Conservation (phyloP, 1,140 invertebrate species). For the Nixonia krombeini region DNA sequence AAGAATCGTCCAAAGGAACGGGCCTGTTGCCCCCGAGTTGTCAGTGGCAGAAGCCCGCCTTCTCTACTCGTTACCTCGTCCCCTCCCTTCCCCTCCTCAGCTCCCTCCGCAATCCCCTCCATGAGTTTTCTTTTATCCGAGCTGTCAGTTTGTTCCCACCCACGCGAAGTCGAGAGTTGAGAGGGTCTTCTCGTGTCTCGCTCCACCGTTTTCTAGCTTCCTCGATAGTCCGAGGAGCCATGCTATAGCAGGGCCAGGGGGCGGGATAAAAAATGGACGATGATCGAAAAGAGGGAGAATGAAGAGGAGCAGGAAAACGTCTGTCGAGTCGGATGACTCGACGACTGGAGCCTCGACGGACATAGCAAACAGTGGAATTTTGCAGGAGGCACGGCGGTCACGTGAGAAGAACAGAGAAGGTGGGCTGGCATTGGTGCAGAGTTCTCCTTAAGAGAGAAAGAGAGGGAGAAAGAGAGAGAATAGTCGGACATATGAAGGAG, state of each 20-base stretch:
- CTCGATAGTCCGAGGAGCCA: background rate
- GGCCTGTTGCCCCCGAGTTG: background rate
- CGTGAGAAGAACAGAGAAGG: background rate
- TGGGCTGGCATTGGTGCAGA: background rate
- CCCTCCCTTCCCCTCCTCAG: background rate
- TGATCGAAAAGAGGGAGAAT: background rate
- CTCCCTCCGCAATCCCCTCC: conserved; percentile 9
- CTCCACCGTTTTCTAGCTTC: background rate
- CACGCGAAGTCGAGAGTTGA: conserved; percentile 4
- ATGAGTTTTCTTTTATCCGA: conserved; percentile 22
- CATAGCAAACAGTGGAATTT: background rate
- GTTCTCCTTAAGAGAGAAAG: background rate
- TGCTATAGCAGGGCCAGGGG: background rate
- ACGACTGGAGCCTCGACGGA: no score
- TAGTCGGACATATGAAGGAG: background rate
- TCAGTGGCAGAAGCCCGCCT: conserved; percentile 13
- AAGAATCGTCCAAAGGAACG: conserved; percentile 5
- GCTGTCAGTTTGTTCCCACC: conserved; percentile 30
- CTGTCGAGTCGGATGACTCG: background rate
- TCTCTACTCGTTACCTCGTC: background rate
- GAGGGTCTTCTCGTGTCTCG: conserved; percentile 1
- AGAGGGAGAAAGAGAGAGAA: background rate
- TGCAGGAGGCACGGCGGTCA: background rate
- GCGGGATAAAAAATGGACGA: conserved; percentile 5
- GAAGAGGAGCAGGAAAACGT: background rate